Evolutionary conservation across 2,113 vertebrate species (phyloP).

Genomic region (Psilopsiagon aymara): DNA sequence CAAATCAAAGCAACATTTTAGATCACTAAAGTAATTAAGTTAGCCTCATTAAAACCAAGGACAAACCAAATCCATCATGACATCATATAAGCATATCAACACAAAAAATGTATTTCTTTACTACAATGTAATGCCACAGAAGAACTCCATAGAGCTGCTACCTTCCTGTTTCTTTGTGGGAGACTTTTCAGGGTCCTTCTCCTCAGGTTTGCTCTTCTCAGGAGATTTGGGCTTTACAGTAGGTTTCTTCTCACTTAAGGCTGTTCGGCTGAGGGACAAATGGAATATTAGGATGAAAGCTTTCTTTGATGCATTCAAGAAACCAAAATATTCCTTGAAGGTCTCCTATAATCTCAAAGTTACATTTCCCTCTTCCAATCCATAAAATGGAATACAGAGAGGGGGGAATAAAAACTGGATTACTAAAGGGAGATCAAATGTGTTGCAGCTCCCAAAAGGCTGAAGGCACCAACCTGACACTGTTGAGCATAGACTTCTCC

Average conservation of each 20-base stretch:
- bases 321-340: not conserved
- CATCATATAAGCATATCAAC: not conserved
- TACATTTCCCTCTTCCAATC: accelerated
- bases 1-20: not conserved
- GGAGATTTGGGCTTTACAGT: slow-evolving; percentile 95
- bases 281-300: not conserved
- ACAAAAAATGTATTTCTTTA: not conserved
- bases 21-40: not conserved
- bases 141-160: slow-evolving; percentile 11
- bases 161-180: slow-evolving; percentile 96
- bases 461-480: slow-evolving; percentile 82
- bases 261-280: slow-evolving; percentile 81
- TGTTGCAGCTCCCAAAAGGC: not conserved
- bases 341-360: not conserved
- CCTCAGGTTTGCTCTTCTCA: slow-evolving; percentile 92
- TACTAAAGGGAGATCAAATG: not conserved
- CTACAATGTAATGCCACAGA: accelerated
- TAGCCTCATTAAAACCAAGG: not conserved
- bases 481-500: slow-evolving; percentile 92
- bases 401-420: not conserved
- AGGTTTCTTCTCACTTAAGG: slow-evolving; percentile 94
- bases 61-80: not conserved
- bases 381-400: accelerated
- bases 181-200: slow-evolving; percentile 95
- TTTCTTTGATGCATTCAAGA: not conserved